Base-by-base conservation (phyloP, 1,140 invertebrate species). In the Neuroterus valhalla region DNA sequence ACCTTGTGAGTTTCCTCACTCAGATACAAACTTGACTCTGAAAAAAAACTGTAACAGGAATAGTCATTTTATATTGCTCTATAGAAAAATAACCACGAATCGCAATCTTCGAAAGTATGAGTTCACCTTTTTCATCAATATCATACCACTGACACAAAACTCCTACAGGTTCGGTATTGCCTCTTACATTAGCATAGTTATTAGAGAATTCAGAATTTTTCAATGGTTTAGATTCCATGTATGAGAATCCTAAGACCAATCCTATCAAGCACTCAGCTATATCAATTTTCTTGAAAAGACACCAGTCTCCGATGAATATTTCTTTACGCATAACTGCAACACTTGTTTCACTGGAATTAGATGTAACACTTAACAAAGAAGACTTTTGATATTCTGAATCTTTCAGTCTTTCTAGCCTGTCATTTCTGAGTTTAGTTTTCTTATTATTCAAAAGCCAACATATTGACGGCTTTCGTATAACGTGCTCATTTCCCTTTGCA, bases 201-300 rank as follows among this genome's bases (percentile, higher is more conserved):
- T 66, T 72, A 3, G 74, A 72, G 31, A 43, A 76, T 66, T 76
- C 70, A 12, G 50, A 70, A 15, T 50, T 76, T 46, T 72, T 72
- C 50, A 50, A 72, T 68, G 70, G 72, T 26, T 72, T 76, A 42
- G 62, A 19, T 48, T 76, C 70, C 67, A 72, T 66, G 48, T 76
- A 76, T 43, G 21, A 62, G 55, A 72, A 76, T 67, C 70, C 66
- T 72, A 71, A 76, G 52, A 76, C 26, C 15, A 76, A 26, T 68
- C 74, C 74, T 19, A 76, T 21, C 26, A 76, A 71, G 55, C 44
- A 76, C 23, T 76, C 67, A 12, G 10, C 15, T 42, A 46, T 17
- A 15, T 73, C 48, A 43, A 15, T 46, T 68, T 68, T 74, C 19
- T 74, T 21, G 55, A 74, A 74, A 11, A 74, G 46, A 38, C 72